Base-by-base conservation (phyloP, 2,113 vertebrate genomes). In the Apodemus sylvaticus region DNA sequence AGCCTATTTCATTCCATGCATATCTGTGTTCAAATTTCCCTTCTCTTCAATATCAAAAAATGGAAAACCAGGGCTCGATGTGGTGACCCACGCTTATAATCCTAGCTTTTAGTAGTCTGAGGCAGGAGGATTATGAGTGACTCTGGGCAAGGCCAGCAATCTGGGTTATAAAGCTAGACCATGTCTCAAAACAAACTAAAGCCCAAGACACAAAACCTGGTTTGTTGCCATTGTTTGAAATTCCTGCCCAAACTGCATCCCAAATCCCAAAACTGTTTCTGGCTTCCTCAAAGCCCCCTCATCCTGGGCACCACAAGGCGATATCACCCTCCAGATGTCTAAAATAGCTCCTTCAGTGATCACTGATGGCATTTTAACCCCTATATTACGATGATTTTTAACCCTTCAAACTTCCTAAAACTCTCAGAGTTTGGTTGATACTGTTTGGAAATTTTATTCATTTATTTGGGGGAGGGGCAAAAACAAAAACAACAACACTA, bases 381-480 rank as follows among this genome's bases (percentile, higher is more conserved):
- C 45, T 42, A 2, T 1, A 31, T 51, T 17, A 55, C 58, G 20
- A 66, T 51, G 13, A 34, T 71, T 73, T 45, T 45, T 39, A 77
- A 62, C 58, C 13, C 51, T 62, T 76, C n/a, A 45, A 81, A 68
- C 73, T 96, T 82, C 62, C 77, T 31, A 78, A 73, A 86, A 81
- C 22, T 77, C 31, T 53, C 31, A 42, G 71, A 13, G 66, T 86
- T 78, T 86, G 91, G 7, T 64, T 64, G 48, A 62, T 86, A 89
- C 17, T 78, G 7, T 93, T 87, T 89, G 68, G 53, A 90, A 96
- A 93, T 48, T 70, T 39, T 51, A 48, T 53, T 86, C 66, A 55
- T 68, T 91, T 29, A 48, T 81, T 81, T 77, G 36, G 53, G 60
- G 20, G 20, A 20, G 58, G 58, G 20, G 14, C 3, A 31, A 10